A percentile compares a stretch with the other conserved stretches of the same genome.
Conservation (phyloP, 2,888 invertebrate genomes). For the Rhagium mordax region DNA sequence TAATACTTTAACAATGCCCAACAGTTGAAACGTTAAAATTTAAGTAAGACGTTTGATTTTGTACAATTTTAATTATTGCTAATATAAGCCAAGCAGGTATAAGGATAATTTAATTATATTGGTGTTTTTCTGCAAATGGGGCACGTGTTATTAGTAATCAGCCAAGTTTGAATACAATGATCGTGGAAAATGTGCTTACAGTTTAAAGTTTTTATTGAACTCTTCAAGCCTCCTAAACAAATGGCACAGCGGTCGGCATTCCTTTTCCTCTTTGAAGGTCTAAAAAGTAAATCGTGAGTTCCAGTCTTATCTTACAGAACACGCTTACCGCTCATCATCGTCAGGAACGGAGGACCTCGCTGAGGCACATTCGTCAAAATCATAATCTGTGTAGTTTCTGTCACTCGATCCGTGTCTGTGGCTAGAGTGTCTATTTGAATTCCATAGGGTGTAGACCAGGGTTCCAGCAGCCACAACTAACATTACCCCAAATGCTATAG, state of each 20-base stretch:
- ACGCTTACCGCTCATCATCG: slow-evolving; percentile 6
- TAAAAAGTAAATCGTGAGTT: not conserved
- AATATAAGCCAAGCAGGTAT: not conserved
- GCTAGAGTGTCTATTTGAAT: slow-evolving; percentile 11
- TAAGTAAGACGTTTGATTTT: not conserved
- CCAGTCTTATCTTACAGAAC: not conserved
- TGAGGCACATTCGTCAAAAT: slow-evolving; percentile 18
- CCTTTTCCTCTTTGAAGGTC: slow-evolving; percentile 9
- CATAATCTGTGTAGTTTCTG: not conserved
- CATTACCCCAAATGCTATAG: slow-evolving; percentile 40
- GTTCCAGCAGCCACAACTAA: slow-evolving; percentile 44
- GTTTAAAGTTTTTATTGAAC: slow-evolving; percentile 23
- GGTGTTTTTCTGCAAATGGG: slow-evolving; percentile 42
- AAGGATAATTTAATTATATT: not conserved
- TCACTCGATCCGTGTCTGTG: not conserved
- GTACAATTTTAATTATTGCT: slow-evolving; percentile 1
- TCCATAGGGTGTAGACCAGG: slow-evolving; percentile 36
- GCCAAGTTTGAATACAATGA: slow-evolving; percentile 43
- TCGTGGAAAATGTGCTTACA: slow-evolving; percentile 47
- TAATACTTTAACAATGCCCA: too few relatives aligned
- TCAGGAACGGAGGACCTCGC: not conserved
- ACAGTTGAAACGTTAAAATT: not conserved
- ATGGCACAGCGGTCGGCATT: slow-evolving; percentile 40
- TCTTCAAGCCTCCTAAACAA: slow-evolving; percentile 40
- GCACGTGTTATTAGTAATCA: slow-evolving; percentile 40